These are phyloP conservation scores for Phalacrocorax pelagicus DNA, from an alignment of 2,113 vertebrate species.

Conservation along the genomic window DNA sequence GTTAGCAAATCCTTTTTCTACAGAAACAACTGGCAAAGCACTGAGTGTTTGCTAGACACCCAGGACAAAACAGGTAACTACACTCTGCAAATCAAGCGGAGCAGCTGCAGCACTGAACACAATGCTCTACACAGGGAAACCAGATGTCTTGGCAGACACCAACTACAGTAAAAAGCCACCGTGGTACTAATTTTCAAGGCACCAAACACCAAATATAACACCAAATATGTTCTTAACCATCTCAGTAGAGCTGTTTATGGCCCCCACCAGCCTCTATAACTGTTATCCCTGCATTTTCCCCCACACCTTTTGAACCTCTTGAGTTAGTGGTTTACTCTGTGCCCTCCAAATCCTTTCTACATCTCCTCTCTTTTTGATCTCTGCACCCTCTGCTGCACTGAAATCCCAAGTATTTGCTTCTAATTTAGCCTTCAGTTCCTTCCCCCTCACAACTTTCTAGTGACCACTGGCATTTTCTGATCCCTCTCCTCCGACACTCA, in stretches of 20 bases:
- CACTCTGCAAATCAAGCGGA: background rate
- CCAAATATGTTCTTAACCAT: background rate
- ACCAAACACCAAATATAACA: background rate
- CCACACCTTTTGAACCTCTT: background rate
- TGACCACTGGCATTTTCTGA: background rate
- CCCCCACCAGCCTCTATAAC: background rate
- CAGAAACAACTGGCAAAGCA: background rate
- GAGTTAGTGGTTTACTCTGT: background rate
- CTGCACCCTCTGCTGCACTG: background rate
- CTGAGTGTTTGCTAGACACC: background rate
- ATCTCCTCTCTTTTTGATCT: background rate
- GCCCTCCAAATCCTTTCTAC: background rate
- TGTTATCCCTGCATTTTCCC: background rate
- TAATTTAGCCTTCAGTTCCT: background rate
- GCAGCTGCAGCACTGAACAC: background rate
- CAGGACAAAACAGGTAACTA: background rate
- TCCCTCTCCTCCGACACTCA: background rate
- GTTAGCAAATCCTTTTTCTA: background rate
- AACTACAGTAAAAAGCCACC: background rate
- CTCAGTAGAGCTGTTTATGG: background rate
- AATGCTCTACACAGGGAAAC: background rate
- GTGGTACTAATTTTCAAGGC: background rate
- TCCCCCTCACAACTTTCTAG: background rate
- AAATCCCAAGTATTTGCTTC: background rate
- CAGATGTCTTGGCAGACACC: background rate